These are phyloP conservation scores for Bombycilla garrulus DNA, from an alignment of 2,113 vertebrate species.

Conservation along the genomic window DNA sequence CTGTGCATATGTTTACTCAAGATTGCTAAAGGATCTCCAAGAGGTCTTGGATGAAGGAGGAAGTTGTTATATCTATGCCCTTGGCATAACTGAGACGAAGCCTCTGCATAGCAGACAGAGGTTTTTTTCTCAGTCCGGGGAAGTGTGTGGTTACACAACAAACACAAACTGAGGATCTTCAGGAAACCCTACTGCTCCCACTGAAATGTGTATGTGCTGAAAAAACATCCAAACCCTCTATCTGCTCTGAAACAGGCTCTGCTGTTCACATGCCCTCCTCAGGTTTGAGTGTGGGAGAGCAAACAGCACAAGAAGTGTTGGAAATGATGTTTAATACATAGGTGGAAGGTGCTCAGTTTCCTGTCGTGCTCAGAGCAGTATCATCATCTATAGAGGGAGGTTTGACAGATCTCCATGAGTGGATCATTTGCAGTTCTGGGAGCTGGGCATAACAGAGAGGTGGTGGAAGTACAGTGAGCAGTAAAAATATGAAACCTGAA, in stretches of 20 bases:
- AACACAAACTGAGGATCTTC: neutral
- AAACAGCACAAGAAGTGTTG: neutral
- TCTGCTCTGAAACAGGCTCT: neutral
- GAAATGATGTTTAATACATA: neutral
- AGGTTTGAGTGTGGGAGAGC: neutral
- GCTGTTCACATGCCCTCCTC: neutral
- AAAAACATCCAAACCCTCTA: neutral
- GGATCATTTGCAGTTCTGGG: neutral
- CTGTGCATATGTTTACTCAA: neutral
- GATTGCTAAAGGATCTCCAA: neutral
- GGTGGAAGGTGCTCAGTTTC: neutral
- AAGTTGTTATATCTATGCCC: neutral
- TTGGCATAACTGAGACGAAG: neutral
- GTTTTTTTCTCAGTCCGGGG: neutral
- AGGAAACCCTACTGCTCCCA: neutral
- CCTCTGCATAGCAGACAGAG: neutral
- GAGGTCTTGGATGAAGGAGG: neutral
- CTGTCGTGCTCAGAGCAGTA: neutral
- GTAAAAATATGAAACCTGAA: neutral
- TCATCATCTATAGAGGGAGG: neutral
- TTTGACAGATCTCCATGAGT: neutral
- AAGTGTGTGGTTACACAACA: neutral
- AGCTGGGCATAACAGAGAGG: neutral
- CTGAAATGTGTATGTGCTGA: neutral
- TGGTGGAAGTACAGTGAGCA: neutral